A percentile compares a stretch with the other conserved stretches of the same genome.
Evolutionary conservation across 2,113 vertebrate genomes (phyloP).

Genomic region (Mungos mungo): DNA sequence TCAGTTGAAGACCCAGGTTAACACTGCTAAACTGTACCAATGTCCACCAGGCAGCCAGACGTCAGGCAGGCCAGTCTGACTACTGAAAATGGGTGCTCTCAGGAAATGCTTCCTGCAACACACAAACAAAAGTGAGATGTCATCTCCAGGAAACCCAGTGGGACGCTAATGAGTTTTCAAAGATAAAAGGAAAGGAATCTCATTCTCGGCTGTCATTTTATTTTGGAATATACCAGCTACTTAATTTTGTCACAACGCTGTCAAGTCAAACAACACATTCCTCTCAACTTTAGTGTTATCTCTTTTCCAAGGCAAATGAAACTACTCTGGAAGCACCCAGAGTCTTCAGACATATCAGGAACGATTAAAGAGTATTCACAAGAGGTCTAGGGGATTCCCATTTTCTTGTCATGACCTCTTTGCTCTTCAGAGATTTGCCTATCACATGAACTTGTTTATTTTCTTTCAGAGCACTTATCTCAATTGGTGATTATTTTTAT

Average conservation of each 20-base stretch:
- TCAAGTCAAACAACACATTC: neutral
- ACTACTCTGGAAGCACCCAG: conserved; percentile 17
- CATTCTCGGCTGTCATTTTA: conserved; percentile 38
- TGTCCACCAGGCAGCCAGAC: neutral
- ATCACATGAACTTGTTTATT: neutral
- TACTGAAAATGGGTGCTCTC: neutral
- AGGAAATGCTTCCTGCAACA: neutral
- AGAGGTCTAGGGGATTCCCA: neutral
- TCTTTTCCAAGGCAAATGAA: conserved; percentile 39
- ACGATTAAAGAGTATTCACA: conserved; percentile 7
- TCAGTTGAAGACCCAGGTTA: neutral
- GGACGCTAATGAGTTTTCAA: conserved; percentile 52
- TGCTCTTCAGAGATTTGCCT: conserved; percentile 1
- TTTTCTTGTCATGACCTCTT: neutral
- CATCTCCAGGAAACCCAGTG: conserved; percentile 1
- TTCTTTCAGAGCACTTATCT: conserved; percentile 15
- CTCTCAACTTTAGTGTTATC: neutral
- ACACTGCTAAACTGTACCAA: neutral
- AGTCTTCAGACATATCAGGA: neutral
- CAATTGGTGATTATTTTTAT: conserved; percentile 31
- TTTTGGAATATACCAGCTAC: conserved; percentile 11
- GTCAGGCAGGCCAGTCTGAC: conserved; percentile 1
- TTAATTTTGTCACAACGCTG: conserved; percentile 51
- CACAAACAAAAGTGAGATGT: neutral
- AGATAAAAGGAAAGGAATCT: conserved; percentile 41